Evolutionary conservation across 2,797 vertebrate species (phyloP).

Genomic region (Anisognathus igniventris): DNA sequence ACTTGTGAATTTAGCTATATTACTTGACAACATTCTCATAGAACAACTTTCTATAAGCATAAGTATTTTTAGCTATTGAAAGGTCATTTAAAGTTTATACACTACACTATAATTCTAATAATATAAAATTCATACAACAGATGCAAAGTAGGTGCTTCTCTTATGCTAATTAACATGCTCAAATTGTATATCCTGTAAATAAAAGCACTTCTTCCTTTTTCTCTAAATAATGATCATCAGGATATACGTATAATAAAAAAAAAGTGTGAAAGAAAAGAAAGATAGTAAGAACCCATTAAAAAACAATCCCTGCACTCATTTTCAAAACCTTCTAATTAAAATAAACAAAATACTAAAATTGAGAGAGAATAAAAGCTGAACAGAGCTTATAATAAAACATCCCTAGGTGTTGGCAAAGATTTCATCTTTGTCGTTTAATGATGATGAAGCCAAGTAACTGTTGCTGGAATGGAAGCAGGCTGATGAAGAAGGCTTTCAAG

Average conservation of each 20-base stretch:
- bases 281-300: neutral
- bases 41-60: neutral
- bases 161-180: neutral
- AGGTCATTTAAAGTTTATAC: neutral
- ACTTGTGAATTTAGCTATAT: neutral
- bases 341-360: neutral
- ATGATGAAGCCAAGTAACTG: slow-evolving; percentile 8
- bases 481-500: slow-evolving; percentile 21
- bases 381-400: neutral
- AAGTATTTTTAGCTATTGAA: neutral
- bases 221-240: neutral
- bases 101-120: neutral
- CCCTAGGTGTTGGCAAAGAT: neutral
- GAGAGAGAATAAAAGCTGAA: neutral
- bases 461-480: slow-evolving; percentile 15
- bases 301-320: neutral
- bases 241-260: neutral
- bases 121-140: neutral
- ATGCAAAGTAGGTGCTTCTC: neutral
- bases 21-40: neutral
- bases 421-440: slow-evolving; percentile 18
- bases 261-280: neutral
- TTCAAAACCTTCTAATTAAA: neutral
- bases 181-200: slow-evolving; percentile 1
- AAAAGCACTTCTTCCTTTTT: neutral